Evolutionary conservation across 1,140 invertebrate species (phyloP).

Genomic region (Drosophila willistoni): DNA sequence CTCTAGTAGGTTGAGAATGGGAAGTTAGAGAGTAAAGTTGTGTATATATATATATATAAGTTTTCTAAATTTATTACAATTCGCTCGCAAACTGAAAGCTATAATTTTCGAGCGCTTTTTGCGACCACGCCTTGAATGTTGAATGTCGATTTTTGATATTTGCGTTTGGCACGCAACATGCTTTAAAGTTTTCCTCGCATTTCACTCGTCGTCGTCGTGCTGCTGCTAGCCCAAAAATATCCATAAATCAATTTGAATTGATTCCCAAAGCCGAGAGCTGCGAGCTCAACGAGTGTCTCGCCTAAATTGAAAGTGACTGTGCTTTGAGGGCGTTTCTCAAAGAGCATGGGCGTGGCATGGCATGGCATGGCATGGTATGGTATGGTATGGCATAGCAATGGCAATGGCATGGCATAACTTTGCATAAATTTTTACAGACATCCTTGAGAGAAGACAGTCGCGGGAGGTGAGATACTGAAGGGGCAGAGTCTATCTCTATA

Average conservation of each 20-base stretch:
- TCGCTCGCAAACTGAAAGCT: conserved; percentile 78
- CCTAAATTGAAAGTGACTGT: conserved; percentile 64
- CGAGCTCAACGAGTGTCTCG: conserved; percentile 51
- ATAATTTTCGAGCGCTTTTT: conserved; percentile 78
- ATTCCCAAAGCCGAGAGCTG: conserved; percentile 34
- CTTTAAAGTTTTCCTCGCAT: conserved; percentile 64
- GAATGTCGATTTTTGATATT: conserved; percentile 80
- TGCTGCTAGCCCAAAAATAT: conserved; percentile 64
- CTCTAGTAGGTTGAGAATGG: neutral
- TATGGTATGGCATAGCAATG: neutral
- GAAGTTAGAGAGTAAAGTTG: conserved; percentile 8
- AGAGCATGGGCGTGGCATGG: conserved; percentile 10
- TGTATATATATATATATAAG: conserved; percentile 63
- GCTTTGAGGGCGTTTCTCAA: conserved; percentile 11
- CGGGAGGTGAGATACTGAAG: neutral
- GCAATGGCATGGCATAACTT: conserved; percentile 60
- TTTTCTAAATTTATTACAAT: conserved; percentile 79
- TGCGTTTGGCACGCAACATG: conserved; percentile 78
- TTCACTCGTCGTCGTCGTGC: neutral
- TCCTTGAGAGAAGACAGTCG: conserved; percentile 45
- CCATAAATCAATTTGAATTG: conserved; percentile 80
- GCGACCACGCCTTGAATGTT: conserved; percentile 72
- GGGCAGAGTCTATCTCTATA: neutral
- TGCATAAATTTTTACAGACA: conserved; percentile 71
- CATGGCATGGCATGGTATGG: conserved; percentile 14